These are phyloP conservation scores for Alsophila aescularia DNA, from an alignment of 2,888 invertebrate species.

Conservation along the genomic window DNA sequence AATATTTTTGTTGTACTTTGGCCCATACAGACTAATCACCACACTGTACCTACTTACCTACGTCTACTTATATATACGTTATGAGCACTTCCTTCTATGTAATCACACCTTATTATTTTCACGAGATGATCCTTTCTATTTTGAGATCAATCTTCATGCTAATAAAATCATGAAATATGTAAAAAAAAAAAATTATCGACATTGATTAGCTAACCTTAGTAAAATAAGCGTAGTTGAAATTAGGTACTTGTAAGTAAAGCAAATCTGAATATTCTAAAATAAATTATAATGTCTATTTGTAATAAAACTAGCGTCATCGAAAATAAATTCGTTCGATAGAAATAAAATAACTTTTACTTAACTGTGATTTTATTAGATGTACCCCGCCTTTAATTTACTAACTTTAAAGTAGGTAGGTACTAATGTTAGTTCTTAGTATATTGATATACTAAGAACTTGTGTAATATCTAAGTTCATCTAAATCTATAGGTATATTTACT, in stretches of 20 bases:
- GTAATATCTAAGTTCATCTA: too few relatives aligned
- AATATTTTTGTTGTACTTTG: too few relatives aligned
- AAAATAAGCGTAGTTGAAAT: background rate
- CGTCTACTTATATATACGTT: background rate
- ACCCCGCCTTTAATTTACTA: too few relatives aligned
- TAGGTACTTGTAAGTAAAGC: constrained; percentile 10
- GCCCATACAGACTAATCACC: too few relatives aligned
- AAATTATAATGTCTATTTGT: constrained; percentile 32
- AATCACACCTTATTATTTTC: background rate
- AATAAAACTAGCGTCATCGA: constrained; percentile 47
- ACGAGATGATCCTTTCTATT: constrained; percentile 4
- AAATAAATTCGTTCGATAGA: constrained; percentile 46
- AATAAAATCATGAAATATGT: background rate
- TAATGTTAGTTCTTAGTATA: too few relatives aligned
- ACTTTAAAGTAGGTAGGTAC: too few relatives aligned
- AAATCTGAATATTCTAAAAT: constrained; percentile 39
- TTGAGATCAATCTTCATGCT: background rate
- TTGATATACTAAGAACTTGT: too few relatives aligned
- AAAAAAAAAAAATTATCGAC: background rate
- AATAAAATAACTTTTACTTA: constrained; percentile 46
- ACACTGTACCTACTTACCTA: background rate
- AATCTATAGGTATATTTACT: too few relatives aligned
- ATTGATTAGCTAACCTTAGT: background rate
- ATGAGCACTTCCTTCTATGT: background rate
- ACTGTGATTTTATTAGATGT: constrained; percentile 32